Evolutionary conservation across 2,888 invertebrate species (phyloP).

Genomic region (Pycnomerus fuliginosus): DNA sequence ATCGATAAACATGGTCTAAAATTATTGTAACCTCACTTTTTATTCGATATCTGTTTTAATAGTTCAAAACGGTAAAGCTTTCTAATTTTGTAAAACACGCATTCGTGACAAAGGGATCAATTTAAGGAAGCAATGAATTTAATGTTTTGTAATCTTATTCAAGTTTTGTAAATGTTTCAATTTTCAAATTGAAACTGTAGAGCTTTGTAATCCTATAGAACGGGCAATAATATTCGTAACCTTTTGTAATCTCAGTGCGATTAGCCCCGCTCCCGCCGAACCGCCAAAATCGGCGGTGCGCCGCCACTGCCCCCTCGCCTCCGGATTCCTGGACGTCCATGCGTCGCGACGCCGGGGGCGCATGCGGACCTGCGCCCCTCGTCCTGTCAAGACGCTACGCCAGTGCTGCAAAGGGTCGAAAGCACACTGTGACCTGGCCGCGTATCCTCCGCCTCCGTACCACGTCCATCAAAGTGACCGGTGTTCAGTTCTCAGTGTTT

Average conservation of each 20-base stretch:
- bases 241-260: neutral
- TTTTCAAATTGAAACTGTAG: too few species aligned
- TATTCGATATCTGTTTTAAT: too few species aligned
- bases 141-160: too few species aligned
- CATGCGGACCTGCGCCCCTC: conserved; percentile 38
- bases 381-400: conserved; percentile 38
- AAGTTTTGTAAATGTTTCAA: too few species aligned
- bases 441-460: conserved; percentile 32
- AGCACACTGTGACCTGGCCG: conserved; percentile 39
- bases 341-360: conserved; percentile 24
- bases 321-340: neutral
- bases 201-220: neutral
- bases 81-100: too few species aligned
- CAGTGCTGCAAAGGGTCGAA: conserved; percentile 44
- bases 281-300: neutral
- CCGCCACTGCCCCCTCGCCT: neutral
- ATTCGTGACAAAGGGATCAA: too few species aligned
- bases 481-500: conserved; percentile 9
- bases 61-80: too few species aligned
- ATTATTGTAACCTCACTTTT: too few species aligned
- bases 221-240: neutral
- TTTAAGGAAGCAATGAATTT: too few species aligned
- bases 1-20: too few species aligned
- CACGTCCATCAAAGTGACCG: conserved; percentile 26
- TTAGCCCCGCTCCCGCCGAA: neutral